phyloP scores from a whole-genome alignment of 35 echinoderm and acorn worm species.

The Heliocidaris erythrogramma region DNA sequence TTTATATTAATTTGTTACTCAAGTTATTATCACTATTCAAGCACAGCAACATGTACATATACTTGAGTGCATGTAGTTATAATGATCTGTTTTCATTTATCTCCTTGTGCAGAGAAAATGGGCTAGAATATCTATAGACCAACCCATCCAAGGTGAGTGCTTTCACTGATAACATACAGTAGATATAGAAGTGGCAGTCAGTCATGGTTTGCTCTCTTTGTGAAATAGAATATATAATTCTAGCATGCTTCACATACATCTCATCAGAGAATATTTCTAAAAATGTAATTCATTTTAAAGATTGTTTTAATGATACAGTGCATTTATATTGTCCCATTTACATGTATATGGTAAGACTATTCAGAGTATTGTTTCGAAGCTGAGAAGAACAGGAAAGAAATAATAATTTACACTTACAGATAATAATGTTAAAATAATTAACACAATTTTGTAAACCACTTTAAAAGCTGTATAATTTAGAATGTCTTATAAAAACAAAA shows the following conservation, averaged over 20 bases:
- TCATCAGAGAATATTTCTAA: background rate
- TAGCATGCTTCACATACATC: background rate
- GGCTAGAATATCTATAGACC: constrained; percentile 71
- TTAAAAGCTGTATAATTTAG: too few relatives aligned
- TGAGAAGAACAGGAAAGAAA: too few relatives aligned
- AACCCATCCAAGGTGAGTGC: constrained; percentile 66
- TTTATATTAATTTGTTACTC: too few relatives aligned
- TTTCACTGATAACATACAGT: background rate
- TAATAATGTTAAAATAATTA: too few relatives aligned
- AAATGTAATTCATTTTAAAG: background rate
- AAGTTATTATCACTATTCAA: background rate
- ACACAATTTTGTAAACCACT: too few relatives aligned
- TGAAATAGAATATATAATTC: background rate
- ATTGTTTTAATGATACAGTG: too few relatives aligned
- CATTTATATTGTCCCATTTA: too few relatives aligned
- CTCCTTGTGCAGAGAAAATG: constrained; percentile 72
- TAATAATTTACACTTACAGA: too few relatives aligned
- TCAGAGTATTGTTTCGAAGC: too few relatives aligned
- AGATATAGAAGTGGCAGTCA: too few relatives aligned
- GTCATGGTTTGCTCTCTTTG: background rate
- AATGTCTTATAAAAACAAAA: too few relatives aligned
- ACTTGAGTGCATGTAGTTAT: background rate
- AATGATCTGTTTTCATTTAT: background rate
- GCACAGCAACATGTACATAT: background rate
- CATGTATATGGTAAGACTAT: too few relatives aligned